These are phyloP conservation scores for Nomada fabriciana DNA, from an alignment of 2,888 invertebrate genomes.

Conservation along the genomic window DNA sequence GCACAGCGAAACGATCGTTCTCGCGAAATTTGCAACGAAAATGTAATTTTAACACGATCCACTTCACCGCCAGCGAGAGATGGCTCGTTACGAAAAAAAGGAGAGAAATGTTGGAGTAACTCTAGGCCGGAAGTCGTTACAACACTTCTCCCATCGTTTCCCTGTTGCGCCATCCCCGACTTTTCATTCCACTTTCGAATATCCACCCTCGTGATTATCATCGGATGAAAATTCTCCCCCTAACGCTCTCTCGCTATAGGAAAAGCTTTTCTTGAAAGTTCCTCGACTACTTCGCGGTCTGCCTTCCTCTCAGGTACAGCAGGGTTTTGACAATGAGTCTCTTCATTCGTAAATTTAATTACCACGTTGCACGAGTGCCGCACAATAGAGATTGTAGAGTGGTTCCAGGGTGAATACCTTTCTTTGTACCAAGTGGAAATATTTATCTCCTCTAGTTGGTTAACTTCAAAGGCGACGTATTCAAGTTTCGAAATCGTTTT, in stretches of 20 bases:
- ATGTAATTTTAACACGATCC: slow-evolving; percentile 28
- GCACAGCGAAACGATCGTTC: slow-evolving; percentile 1
- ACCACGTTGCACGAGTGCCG: not conserved
- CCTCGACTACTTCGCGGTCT: not conserved
- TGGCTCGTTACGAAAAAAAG: slow-evolving; percentile 44
- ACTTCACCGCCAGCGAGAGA: not conserved
- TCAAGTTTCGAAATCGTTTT: not conserved
- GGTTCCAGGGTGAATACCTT: not conserved
- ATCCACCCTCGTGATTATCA: slow-evolving; percentile 24
- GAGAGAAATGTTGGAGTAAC: slow-evolving; percentile 42
- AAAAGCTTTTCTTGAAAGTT: slow-evolving; percentile 8
- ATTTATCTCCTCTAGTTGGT: not conserved
- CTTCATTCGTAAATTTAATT: slow-evolving; percentile 28
- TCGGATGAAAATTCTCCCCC: slow-evolving; percentile 9
- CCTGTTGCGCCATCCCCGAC: slow-evolving; percentile 20
- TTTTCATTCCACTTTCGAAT: slow-evolving; percentile 26
- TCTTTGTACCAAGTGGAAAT: not conserved
- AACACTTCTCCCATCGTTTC: slow-evolving; percentile 28
- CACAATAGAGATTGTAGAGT: not conserved
- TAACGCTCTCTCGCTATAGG: not conserved
- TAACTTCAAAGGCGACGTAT: not conserved
- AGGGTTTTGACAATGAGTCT: not conserved
- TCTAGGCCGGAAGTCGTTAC: slow-evolving; percentile 56
- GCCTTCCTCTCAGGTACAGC: not conserved
- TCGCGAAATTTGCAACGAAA: slow-evolving; percentile 35